A percentile compares a stretch with the other conserved stretches of the same genome.
phyloP scores from a whole-genome alignment of 2,888 invertebrate species.

The Neoaliturus tenellus region DNA sequence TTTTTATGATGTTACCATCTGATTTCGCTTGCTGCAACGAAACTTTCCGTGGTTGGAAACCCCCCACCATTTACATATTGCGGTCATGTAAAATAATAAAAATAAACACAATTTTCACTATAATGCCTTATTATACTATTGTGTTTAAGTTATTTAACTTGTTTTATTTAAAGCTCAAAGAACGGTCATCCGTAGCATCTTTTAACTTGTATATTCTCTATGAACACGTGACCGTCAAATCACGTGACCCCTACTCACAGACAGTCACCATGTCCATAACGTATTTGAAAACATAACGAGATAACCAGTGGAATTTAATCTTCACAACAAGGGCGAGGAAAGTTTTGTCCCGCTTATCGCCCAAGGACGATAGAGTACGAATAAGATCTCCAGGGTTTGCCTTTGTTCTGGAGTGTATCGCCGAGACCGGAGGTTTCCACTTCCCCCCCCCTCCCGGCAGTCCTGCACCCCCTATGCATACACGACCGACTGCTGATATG shows the following conservation, averaged over 20 bases:
- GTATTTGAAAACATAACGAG: neutral
- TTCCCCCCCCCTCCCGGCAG: neutral
- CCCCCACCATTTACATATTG: no score
- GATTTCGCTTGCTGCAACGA: no score
- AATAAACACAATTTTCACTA: no score
- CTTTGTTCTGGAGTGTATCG: conserved; percentile 14
- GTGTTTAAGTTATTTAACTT: no score
- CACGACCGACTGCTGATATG: neutral
- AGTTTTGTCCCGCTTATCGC: neutral
- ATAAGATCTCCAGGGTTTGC: neutral
- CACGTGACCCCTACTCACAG: neutral
- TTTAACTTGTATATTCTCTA: no score
- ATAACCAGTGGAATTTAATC: neutral
- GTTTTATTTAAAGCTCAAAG: no score
- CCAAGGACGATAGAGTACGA: neutral
- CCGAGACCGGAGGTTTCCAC: neutral
- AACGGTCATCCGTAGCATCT: no score
- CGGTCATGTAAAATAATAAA: no score
- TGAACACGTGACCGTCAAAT: neutral
- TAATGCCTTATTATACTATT: no score
- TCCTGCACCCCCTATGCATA: neutral
- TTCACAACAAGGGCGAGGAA: neutral
- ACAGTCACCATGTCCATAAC: neutral
- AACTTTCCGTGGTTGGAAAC: no score
- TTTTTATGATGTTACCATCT: no score